These are phyloP conservation scores for Thecocarcelia acutangulata DNA, from an alignment of 2,888 invertebrate genomes.

Conservation along the genomic window DNA sequence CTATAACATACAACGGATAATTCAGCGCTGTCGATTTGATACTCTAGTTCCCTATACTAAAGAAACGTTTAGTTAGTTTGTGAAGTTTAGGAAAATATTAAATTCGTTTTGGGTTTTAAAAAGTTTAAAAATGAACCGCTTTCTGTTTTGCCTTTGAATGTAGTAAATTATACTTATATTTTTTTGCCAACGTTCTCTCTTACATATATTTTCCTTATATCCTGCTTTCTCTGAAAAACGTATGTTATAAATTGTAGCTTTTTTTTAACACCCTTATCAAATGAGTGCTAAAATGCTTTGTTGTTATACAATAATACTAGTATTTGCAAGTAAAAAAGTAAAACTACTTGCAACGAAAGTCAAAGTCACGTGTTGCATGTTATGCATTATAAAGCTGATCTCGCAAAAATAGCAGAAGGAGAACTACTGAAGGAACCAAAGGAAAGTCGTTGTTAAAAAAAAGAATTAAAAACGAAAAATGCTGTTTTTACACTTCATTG, in stretches of 20 bases:
- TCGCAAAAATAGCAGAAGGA: conserved; percentile 2
- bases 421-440: background rate
- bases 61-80: no score
- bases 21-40: no score
- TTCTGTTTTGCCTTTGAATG: no score
- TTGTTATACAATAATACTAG: conserved; percentile 11
- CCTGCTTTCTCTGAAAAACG: conserved; percentile 47
- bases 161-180: background rate
- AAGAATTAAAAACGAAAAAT: conserved; percentile 56
- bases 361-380: conserved; percentile 72
- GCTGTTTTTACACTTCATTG: conserved; percentile 73
- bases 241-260: conserved; percentile 36
- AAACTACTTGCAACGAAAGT: conserved; percentile 55
- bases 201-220: conserved; percentile 17
- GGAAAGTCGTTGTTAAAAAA: conserved; percentile 1
- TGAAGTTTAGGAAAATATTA: no score
- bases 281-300: conserved; percentile 42
- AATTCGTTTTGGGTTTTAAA: no score
- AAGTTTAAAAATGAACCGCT: no score
- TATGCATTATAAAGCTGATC: conserved; percentile 55
- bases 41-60: no score
- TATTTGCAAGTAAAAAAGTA: conserved; percentile 1
- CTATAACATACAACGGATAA: no score
- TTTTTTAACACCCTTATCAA: conserved; percentile 39
- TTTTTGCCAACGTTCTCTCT: background rate